A percentile compares a stretch with the other conserved stretches of the same genome.
Conservation (phyloP, 2,888 invertebrate species). For the Argynnis bischoffii region DNA sequence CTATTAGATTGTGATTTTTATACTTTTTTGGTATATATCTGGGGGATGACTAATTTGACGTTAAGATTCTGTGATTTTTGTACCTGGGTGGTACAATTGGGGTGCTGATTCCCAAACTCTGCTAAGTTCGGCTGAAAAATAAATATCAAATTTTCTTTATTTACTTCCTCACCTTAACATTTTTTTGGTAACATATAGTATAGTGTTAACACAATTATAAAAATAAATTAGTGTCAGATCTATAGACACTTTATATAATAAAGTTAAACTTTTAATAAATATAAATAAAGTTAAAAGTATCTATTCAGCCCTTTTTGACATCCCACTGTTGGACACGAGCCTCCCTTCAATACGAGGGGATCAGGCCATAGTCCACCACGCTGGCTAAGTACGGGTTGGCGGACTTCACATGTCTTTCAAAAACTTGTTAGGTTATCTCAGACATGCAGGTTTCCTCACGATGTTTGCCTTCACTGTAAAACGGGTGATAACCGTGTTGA, state of each 20-base stretch:
- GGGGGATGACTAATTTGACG: constrained; percentile 59
- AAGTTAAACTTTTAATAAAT: no score
- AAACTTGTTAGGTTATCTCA: no score
- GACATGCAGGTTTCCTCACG: no score
- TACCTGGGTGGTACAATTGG: constrained; percentile 69
- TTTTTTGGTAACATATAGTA: neutral
- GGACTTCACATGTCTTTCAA: no score
- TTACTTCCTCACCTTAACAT: constrained; percentile 32
- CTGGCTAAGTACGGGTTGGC: no score
- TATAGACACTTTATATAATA: neutral
- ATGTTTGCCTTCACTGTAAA: no score
- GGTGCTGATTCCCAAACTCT: constrained; percentile 61
- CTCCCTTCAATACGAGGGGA: no score
- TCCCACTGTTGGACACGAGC: no score
- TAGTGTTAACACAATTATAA: neutral
- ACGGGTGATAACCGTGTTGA: no score
- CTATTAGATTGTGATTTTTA: constrained; percentile 73
- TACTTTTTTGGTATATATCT: constrained; percentile 65
- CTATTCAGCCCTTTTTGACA: no score
- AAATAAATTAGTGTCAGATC: neutral
- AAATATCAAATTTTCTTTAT: constrained; percentile 38
- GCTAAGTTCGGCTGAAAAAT: constrained; percentile 68
- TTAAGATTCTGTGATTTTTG: constrained; percentile 76
- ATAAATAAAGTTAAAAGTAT: no score
- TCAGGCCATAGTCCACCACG: no score